Evolutionary conservation across 2,888 invertebrate genomes (phyloP).

Genomic region (Capitulum mitella): DNA sequence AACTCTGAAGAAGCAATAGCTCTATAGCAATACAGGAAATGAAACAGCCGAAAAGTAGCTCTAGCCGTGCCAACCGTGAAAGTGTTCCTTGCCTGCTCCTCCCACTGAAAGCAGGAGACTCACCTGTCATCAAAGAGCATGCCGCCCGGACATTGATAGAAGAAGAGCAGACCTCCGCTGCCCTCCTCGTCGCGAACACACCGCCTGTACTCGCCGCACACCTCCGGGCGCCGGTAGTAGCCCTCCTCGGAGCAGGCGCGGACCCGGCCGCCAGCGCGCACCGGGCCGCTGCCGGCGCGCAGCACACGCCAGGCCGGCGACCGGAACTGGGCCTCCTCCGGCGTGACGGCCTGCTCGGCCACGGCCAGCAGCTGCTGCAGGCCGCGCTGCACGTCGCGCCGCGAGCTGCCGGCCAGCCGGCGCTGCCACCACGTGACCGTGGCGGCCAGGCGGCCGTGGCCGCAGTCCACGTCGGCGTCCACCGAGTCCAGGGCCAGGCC

Average conservation of each 20-base stretch:
- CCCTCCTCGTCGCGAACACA: conserved; percentile 69
- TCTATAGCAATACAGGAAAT: too few species aligned
- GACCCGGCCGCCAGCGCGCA: conserved; percentile 52
- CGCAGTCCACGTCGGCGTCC: conserved; percentile 53
- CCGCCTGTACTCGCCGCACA: conserved; percentile 69
- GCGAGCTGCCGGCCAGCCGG: conserved; percentile 38
- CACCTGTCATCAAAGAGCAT: conserved; percentile 58
- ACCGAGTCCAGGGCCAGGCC: conserved; percentile 57
- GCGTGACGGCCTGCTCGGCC: conserved; percentile 29
- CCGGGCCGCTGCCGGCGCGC: background rate
- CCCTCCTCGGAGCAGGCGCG: conserved; percentile 68
- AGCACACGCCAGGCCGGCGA: background rate
- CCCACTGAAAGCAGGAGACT: too few species aligned
- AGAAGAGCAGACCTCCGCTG: conserved; percentile 68
- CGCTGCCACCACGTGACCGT: conserved; percentile 33
- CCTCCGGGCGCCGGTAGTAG: conserved; percentile 67
- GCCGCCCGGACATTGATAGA: conserved; percentile 71
- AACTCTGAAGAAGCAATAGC: too few species aligned
- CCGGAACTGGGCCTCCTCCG: conserved; percentile 25
- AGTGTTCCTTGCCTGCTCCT: too few species aligned
- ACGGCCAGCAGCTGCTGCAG: conserved; percentile 26
- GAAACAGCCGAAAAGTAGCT: too few species aligned
- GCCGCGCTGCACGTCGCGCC: conserved; percentile 39
- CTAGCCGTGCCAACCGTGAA: too few species aligned
- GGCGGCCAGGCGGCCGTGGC: conserved; percentile 36